phyloP scores from a whole-genome alignment of 2,888 invertebrate genomes.

The Plagodis pulveraria region DNA sequence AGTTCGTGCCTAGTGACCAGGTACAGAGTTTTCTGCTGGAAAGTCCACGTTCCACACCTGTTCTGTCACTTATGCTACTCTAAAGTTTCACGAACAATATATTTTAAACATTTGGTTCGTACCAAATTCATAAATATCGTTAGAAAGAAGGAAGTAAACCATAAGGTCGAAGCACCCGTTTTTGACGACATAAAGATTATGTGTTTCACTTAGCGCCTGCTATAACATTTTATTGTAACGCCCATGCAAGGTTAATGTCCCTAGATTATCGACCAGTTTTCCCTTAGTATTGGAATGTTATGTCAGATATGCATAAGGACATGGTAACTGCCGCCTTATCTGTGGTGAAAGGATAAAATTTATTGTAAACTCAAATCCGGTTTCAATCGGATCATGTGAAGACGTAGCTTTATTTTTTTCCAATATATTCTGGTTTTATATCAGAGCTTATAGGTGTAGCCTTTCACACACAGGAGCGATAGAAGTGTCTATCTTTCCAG shows the following conservation, averaged over 20 bases:
- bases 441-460: no score
- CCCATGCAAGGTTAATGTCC: constrained; percentile 46
- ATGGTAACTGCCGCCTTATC: not conserved
- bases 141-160: no score
- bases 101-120: no score
- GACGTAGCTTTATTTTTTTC: not conserved
- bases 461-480: no score
- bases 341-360: not conserved
- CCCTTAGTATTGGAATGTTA: constrained; percentile 24
- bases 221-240: constrained; percentile 42
- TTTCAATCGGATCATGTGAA: constrained; percentile 13
- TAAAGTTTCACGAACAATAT: no score
- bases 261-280: constrained; percentile 37
- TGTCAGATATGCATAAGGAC: constrained; percentile 28
- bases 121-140: no score
- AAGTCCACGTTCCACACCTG: no score
- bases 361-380: constrained; percentile 20
- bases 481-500: no score
- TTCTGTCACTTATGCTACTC: no score
- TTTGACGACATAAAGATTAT: constrained; percentile 25
- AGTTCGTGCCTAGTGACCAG: no score
- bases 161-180: not conserved
- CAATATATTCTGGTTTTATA: no score
- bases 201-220: constrained; percentile 43
- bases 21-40: no score